phyloP scores from a whole-genome alignment of 1,140 invertebrate species.

The Drosophila simulans region DNA sequence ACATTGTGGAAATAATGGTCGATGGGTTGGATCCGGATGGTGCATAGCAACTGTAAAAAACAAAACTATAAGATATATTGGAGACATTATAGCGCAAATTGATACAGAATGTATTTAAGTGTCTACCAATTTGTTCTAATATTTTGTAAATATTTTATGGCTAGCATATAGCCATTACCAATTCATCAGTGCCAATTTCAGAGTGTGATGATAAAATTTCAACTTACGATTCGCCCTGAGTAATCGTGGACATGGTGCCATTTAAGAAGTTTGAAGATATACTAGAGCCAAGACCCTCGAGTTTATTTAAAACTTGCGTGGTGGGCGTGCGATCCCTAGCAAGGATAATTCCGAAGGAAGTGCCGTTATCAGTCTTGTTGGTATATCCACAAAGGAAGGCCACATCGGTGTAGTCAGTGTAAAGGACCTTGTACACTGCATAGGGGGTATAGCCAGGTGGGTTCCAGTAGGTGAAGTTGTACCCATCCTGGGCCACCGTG shows the following conservation, averaged over 20 bases:
- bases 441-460: constrained; percentile 44
- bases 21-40: constrained; percentile 43
- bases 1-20: constrained; percentile 31
- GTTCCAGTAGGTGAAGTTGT: constrained; percentile 59
- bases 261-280: constrained; percentile 51
- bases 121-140: too few relatives aligned
- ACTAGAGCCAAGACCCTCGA: constrained; percentile 29
- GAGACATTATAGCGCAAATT: neutral
- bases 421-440: constrained; percentile 55
- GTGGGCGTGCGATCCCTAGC: constrained; percentile 45
- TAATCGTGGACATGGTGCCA: constrained; percentile 54
- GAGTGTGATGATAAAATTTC: neutral
- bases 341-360: constrained; percentile 58
- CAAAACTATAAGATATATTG: constrained; percentile 10
- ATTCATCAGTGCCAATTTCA: too few relatives aligned
- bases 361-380: constrained; percentile 51
- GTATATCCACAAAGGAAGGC: constrained; percentile 71
- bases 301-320: constrained; percentile 7
- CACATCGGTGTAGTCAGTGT: constrained; percentile 56
- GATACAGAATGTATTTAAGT: neutral
- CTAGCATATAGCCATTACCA: too few relatives aligned
- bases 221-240: constrained; percentile 64
- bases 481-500: neutral
- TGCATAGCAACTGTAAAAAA: constrained; percentile 52
- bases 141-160: too few relatives aligned